Evolutionary conservation across 2,888 invertebrate genomes (phyloP), one percentile per base, ranked within the genome.

Genomic region (Cerastis rubricosa): DNA sequence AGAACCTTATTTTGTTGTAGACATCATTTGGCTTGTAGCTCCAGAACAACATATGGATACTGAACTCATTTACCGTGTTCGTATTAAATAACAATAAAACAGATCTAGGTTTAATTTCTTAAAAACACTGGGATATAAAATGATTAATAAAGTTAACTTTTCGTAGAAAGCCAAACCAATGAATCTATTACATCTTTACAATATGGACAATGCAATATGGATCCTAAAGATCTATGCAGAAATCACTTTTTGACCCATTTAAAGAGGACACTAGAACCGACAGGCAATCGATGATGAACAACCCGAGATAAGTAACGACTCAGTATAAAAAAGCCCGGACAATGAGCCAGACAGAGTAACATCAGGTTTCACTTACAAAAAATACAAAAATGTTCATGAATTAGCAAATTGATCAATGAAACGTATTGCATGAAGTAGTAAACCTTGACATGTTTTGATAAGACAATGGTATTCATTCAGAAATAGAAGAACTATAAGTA

Each of bases 391-490:
- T 54, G 12, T 51, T 71, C 22, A 40, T 72, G 3, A 57, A 49
- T 49, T 45, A 51, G 29, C 11, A 64, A 72, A 70, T 68, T 84
- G 43, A 71, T 85, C 43, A 80, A 82, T 85, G 76, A 85, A 82
- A 69, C n/a, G 29, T 66, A 76, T 61, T 22, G 12, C 43, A 69
- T 51, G n/a, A 75, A 64, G 22, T 67, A 63, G 43, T 49, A 64
- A 29, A 72, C 81, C 81, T 76, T 85, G 85, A 76, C 82, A 81
- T 66, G 40, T 69, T 69, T 81, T 51, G 85, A 80, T 82, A 81
- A 85, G 61, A 57, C 73, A 70, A 1, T 61, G 35, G 19, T 49
- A 57, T 75, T 80, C 47, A 85, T 82, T 82, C 63, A 61, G 22
- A 35, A 74, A 75, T 35, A 54, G 2, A 45, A 61, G 47, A 40